Conservation (phyloP, 2,888 invertebrate genomes). For the Ypsolopha sequella region DNA sequence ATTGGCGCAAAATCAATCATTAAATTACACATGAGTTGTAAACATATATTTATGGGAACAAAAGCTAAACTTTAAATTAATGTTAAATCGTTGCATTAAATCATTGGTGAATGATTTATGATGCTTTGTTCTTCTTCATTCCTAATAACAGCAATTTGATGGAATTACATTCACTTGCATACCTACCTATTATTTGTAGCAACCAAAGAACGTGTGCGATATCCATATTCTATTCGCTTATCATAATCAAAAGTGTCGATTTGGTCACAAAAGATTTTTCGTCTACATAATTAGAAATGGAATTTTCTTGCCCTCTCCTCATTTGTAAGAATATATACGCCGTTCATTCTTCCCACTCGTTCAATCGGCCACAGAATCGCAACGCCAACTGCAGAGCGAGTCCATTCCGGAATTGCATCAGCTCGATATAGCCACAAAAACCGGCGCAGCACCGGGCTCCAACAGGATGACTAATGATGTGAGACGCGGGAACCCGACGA, state of each 20-base stretch:
- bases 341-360: not conserved
- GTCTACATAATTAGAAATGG: not conserved
- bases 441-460: conserved; percentile 25
- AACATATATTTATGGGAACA: no score
- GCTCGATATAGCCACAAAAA: conserved; percentile 36
- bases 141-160: no score
- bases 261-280: not conserved
- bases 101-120: no score
- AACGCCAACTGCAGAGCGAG: not conserved
- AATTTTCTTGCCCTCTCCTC: not conserved
- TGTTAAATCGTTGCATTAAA: no score
- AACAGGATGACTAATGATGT: conserved; percentile 53
- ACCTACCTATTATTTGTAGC: no score
- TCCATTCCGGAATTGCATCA: conserved; percentile 31
- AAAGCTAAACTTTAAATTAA: no score
- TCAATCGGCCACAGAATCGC: not conserved
- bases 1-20: no score
- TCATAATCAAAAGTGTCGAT: not conserved
- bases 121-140: no score
- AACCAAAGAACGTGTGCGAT: not conserved
- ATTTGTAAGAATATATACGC: not conserved
- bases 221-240: not conserved
- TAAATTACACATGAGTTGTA: no score
- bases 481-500: conserved; percentile 15
- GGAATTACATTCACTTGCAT: no score